Base-by-base conservation (phyloP, 2,113 vertebrate species). In the Ovibos moschatus region DNA sequence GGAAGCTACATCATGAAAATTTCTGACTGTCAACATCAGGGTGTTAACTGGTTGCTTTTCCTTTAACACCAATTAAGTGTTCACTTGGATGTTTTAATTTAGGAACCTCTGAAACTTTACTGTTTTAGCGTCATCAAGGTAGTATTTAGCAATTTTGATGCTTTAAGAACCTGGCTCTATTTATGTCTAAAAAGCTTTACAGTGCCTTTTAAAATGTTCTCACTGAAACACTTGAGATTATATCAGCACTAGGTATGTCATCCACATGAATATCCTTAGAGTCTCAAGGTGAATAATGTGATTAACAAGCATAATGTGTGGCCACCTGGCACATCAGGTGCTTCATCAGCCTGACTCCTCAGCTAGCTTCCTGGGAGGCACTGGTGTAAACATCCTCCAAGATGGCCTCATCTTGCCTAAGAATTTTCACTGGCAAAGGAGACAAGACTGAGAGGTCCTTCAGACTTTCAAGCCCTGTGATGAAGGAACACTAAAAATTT, bases 231-330 rank as follows among this genome's bases (percentile, higher is more conserved):
- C 51, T 97, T 7, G 62, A 90, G 95, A 97, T 62, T 17, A 5
- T 93, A 92, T 97, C 87, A 88, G 95, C 43, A 43, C 25, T 60
- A 83, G 60, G 23, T 53, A 57, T 97, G 92, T 96, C 97, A 95
- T 36, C 53, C 43, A 27, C 33, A 51, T 36, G 40, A 97, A 84
- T 25, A 85, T 36, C 33, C 92, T 83, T 27, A 14, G 87, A 92
- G 21, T 89, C 88, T 92, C 82, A 62, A 55, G 0, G 0, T 93
- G 95, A 95, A 93, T 96, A 88, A 97, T 25, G 30, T 67, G 81
- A 98, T 91, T 89, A 79, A 51, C 36, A 92, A 97, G 50, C 28
- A 6, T 64, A 12, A 51, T 11, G 67, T 50, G 45, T 47, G 87
- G 83, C 84, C 15, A 2, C 95, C 87, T 89, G 88, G 94, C 43